These are phyloP conservation scores for Heterocephalus glaber DNA, from an alignment of 2,113 vertebrate genomes.

Conservation along the genomic window DNA sequence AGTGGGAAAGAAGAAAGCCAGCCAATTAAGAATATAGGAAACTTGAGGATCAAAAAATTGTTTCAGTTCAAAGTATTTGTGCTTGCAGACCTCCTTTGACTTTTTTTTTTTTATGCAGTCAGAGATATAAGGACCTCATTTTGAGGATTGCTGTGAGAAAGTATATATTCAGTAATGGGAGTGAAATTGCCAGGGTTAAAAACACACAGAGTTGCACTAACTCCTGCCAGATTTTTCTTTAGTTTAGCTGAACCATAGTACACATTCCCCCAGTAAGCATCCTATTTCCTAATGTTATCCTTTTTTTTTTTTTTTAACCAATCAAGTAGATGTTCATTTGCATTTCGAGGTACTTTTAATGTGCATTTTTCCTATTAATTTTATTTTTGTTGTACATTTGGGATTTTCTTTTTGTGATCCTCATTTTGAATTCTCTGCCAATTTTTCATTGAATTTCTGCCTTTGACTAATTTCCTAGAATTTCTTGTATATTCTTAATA, in stretches of 20 bases:
- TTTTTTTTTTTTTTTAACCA: background rate
- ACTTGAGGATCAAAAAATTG: background rate
- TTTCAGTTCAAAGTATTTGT: background rate
- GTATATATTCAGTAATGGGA: background rate
- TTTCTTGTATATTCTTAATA: background rate
- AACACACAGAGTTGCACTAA: background rate
- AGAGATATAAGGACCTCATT: background rate
- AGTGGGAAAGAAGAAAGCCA: background rate
- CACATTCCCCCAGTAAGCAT: background rate
- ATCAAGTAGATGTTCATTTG: background rate
- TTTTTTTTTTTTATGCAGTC: background rate
- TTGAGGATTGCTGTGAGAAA: background rate
- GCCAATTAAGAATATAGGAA: background rate
- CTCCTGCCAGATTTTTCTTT: background rate
- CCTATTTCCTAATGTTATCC: background rate
- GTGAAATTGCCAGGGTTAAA: background rate
- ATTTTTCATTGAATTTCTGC: background rate
- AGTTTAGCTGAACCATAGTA: background rate
- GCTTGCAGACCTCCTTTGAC: background rate
- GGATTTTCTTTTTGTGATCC: background rate
- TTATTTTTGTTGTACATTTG: background rate
- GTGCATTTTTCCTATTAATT: constrained; percentile 4
- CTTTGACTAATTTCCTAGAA: background rate
- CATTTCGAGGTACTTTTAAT: background rate
- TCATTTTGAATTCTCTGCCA: background rate